Conservation (phyloP, 1,140 invertebrate species). For the Pogonomyrmex barbatus region DNA sequence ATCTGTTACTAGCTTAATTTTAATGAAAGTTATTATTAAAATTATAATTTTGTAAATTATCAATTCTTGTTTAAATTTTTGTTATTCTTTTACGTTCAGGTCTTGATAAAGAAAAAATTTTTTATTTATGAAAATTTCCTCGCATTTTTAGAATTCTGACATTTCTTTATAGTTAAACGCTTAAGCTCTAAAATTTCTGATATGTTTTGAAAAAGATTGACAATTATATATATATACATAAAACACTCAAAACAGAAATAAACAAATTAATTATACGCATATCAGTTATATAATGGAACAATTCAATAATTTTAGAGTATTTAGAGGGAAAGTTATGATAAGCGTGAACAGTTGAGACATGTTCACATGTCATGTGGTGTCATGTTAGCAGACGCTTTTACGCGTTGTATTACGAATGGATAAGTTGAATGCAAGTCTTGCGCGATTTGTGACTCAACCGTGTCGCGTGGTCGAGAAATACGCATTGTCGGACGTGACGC, state of each 20-base stretch:
- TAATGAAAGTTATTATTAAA: background rate
- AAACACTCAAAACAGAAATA: background rate
- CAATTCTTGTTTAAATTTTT: background rate
- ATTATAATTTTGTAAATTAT: background rate
- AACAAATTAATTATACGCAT: background rate
- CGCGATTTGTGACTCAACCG: background rate
- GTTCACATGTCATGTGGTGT: background rate
- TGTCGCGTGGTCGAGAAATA: constrained; percentile 28
- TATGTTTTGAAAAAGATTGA: background rate
- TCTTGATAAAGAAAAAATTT: background rate
- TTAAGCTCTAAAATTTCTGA: background rate
- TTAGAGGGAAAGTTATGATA: too few relatives aligned
- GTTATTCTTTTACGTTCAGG: background rate
- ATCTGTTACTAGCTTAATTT: background rate
- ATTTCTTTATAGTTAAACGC: background rate
- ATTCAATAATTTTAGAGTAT: background rate
- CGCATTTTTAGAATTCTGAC: background rate
- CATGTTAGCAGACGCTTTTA: background rate
- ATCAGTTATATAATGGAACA: background rate
- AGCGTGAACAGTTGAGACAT: background rate
- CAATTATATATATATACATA: background rate
- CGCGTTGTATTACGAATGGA: constrained; percentile 2
- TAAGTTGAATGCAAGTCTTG: background rate
- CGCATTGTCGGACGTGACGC: constrained; percentile 39
- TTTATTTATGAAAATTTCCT: background rate